Base-by-base conservation (phyloP, 2,888 invertebrate species). In the Tanypteryx hageni region DNA sequence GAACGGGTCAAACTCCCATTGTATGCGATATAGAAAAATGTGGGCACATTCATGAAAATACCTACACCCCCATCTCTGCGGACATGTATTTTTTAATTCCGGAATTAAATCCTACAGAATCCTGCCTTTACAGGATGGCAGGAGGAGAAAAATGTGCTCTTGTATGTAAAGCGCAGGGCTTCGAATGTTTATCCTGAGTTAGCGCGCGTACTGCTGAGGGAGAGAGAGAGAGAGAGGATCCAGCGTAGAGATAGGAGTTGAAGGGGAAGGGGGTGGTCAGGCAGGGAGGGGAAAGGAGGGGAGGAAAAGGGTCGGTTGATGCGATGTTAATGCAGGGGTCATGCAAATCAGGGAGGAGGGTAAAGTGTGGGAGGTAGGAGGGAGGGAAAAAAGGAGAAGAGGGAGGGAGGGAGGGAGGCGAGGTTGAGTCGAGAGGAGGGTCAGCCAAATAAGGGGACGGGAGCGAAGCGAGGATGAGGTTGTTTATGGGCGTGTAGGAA, bases 261-360 rank as follows among this genome's bases (percentile, higher is more conserved):
- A 56, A 61, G 86, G 22, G 85, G 58, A 14, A 22, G 4, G 58
- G 85, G 56, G 14, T 59, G 61, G 61, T 5, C 13, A 59, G 18
- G 44, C 5, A 5, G 5, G 44, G 57, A n/a, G 56, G 0, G 8
- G 61, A 61, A 61, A 86, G 22, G 59, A 18, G 68, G 27, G 44
- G 82, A 82, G 22, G 82, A 9, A 57, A 83, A 86, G 59, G 89
- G 64, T 68, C 89, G 89, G 18, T 18, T 68, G 89, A 89, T 89
- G 89, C 89, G 89, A 89, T 89, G 89, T 89, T 89, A 89, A 89
- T 89, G 89, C 64, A 64, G 27, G 89, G 89, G 89, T 68, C 89
- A 89, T 89, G 89, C 89, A 89, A 89, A 89, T 89, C 89, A 89
- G 89, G 61, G 64, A 89, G 64, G 56, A 57, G n/a, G 58, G 58